These are phyloP conservation scores for Diabrotica virgifera DNA, from an alignment of 1,140 invertebrate genomes.

Conservation along the genomic window DNA sequence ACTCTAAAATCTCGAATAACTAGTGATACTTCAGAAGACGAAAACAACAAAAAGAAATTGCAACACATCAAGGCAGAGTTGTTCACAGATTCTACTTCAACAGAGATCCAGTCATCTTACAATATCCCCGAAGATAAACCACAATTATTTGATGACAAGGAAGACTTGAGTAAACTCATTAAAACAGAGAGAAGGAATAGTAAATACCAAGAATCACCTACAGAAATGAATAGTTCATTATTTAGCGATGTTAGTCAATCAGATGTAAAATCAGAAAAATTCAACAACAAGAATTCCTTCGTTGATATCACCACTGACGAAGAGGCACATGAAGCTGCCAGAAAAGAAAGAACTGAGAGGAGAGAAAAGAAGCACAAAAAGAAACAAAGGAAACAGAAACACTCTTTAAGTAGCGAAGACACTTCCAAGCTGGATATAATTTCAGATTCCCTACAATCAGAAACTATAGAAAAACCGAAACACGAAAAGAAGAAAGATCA, in stretches of 20 bases:
- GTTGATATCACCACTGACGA: slow-evolving; percentile 57
- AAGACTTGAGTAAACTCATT: slow-evolving; percentile 36
- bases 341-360: slow-evolving; percentile 50
- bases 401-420: slow-evolving; percentile 60
- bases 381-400: slow-evolving; percentile 76
- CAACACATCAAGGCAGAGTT: slow-evolving; percentile 9
- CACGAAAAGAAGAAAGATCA: slow-evolving; percentile 62
- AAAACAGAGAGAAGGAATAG: slow-evolving; percentile 42
- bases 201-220: slow-evolving; percentile 35
- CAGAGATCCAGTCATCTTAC: slow-evolving; percentile 40
- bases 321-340: slow-evolving; percentile 46
- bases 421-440: slow-evolving; percentile 46
- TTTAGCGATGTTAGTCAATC: slow-evolving; percentile 31
- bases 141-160: slow-evolving; percentile 46
- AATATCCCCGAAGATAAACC: slow-evolving; percentile 21
- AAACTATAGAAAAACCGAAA: slow-evolving; percentile 49
- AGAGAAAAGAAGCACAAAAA: slow-evolving; percentile 75
- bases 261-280: slow-evolving; percentile 38
- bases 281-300: slow-evolving; percentile 36
- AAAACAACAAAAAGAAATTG: slow-evolving; percentile 42
- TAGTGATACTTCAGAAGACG: slow-evolving; percentile 62
- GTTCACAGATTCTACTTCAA: background rate
- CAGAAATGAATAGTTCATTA: slow-evolving; percentile 31
- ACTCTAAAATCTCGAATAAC: slow-evolving; percentile 54
- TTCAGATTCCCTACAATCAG: slow-evolving; percentile 35